These are phyloP conservation scores for Alviniconcha marisindica DNA, from an alignment of 1,140 invertebrate genomes.

Conservation along the genomic window DNA sequence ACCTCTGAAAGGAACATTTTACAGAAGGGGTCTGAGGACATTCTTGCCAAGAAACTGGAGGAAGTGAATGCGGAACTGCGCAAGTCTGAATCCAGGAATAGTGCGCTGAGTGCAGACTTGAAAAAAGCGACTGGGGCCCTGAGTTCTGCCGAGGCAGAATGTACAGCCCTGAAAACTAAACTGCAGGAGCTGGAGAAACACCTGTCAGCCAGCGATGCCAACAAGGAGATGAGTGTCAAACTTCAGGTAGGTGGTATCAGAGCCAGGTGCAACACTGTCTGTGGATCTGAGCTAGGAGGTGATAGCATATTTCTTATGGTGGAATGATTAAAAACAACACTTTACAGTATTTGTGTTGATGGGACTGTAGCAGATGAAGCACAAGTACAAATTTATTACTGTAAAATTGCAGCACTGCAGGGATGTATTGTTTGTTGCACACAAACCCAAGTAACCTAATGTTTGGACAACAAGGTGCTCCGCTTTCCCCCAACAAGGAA, in stretches of 20 bases:
- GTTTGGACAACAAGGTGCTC: no score
- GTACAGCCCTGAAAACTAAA: constrained; percentile 57
- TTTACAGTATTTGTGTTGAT: no score
- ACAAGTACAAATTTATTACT: no score
- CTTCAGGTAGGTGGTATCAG: constrained; percentile 55
- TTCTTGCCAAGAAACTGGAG: constrained; percentile 63
- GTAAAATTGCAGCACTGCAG: no score
- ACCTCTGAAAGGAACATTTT: no score
- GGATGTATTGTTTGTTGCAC: no score
- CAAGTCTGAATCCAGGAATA: constrained; percentile 58
- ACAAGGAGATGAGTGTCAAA: constrained; percentile 60
- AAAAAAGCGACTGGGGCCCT: constrained; percentile 56
- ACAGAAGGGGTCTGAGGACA: constrained; percentile 63
- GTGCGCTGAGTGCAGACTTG: constrained; percentile 50
- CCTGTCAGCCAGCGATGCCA: constrained; percentile 54
- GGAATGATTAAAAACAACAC: no score
- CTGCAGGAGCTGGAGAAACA: constrained; percentile 66
- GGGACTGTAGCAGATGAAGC: no score
- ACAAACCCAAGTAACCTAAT: no score
- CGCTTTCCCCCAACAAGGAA: no score
- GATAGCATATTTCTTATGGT: no score
- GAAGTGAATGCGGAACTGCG: constrained; percentile 66
- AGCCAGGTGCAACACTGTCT: neutral
- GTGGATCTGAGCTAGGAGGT: no score
- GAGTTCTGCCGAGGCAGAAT: constrained; percentile 57